Evolutionary conservation across 2,888 invertebrate genomes (phyloP).

Genomic region (Gasteruption jaculator): DNA sequence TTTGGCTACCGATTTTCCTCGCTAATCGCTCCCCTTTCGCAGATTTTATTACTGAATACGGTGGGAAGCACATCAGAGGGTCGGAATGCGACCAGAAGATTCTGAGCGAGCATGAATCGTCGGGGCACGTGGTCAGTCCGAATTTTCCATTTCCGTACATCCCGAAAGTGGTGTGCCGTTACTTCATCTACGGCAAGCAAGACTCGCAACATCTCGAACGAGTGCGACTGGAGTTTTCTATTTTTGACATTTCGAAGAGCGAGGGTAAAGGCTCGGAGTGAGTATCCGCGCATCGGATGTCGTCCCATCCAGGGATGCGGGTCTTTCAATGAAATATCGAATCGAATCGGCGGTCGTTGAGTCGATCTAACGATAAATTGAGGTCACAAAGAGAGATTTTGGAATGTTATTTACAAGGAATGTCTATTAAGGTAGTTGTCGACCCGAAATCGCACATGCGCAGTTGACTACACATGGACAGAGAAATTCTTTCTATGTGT

Average conservation of each 20-base stretch:
- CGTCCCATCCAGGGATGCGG: too few relatives aligned
- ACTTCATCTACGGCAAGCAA: conserved; percentile 97
- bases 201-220: conserved; percentile 94
- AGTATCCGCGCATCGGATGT: conserved; percentile 53
- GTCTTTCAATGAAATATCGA: too few relatives aligned
- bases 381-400: not conserved
- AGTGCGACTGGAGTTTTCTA: conserved; percentile 81
- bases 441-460: too few relatives aligned
- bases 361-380: too few relatives aligned
- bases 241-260: conserved; percentile 86
- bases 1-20: not conserved
- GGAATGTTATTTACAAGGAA: too few relatives aligned
- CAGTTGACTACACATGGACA: too few relatives aligned
- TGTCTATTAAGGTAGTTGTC: too few relatives aligned
- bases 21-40: conserved; percentile 30
- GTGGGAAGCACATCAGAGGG: conserved; percentile 92
- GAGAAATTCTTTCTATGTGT: too few relatives aligned
- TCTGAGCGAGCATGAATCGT: conserved; percentile 87
- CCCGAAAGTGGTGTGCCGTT: conserved; percentile 93
- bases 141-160: conserved; percentile 95
- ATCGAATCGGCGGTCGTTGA: too few relatives aligned
- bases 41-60: conserved; percentile 91
- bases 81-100: conserved; percentile 99
- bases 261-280: conserved; percentile 76
- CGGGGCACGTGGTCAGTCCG: conserved; percentile 90